Conservation (phyloP, 2,113 vertebrate species). For the Lepus europaeus region DNA sequence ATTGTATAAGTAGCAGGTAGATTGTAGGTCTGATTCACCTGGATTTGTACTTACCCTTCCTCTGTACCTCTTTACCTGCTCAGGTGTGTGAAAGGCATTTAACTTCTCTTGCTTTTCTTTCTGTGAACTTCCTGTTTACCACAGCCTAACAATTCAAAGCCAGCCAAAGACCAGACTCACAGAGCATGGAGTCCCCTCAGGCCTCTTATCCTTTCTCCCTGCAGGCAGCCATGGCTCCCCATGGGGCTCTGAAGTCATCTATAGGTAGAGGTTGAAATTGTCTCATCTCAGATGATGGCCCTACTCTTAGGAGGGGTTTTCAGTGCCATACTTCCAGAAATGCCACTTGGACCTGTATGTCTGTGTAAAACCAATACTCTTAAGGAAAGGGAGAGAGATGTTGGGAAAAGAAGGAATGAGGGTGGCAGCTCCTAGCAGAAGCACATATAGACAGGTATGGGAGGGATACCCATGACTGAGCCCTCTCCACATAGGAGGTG, state of each 20-base stretch:
- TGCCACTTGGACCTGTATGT: not conserved
- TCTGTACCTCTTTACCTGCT: not conserved
- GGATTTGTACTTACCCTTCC: not conserved
- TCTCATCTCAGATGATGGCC: not conserved
- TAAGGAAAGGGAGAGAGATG: not conserved
- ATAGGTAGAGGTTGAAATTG: not conserved
- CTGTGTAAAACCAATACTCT: not conserved
- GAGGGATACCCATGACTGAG: not conserved
- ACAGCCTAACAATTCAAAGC: not conserved
- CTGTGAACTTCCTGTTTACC: not conserved
- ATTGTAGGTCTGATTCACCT: not conserved
- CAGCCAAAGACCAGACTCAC: not conserved
- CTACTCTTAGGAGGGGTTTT: not conserved
- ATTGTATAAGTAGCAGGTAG: not conserved
- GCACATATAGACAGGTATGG: not conserved
- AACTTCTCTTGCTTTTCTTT: not conserved
- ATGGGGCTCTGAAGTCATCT: not conserved
- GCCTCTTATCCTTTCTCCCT: not conserved
- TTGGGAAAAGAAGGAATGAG: not conserved
- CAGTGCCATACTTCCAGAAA: not conserved
- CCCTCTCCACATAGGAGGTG: not conserved
- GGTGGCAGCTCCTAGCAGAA: not conserved
- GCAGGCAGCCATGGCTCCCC: not conserved
- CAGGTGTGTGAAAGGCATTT: not conserved
- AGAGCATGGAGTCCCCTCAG: not conserved